Base-by-base conservation (phyloP, 2,888 invertebrate species). In the Mellilla xanthometata region DNA sequence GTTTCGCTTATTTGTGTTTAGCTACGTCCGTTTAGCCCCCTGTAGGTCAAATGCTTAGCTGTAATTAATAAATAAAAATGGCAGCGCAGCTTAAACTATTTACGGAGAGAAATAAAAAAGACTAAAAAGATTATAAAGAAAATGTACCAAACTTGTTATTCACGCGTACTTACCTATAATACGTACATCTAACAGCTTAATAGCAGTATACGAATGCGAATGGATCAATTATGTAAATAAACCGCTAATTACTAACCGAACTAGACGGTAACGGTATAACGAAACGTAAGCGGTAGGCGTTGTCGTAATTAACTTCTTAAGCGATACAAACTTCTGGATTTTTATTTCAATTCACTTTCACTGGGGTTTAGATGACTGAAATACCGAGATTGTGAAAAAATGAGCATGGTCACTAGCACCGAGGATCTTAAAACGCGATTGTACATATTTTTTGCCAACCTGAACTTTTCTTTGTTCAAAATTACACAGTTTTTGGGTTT, bases 171-270 rank as follows among this genome's bases (percentile, higher is more conserved):
- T 19, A 1, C 15, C 15, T 22, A 44, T 51, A 35, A 8, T 23
- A 19, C 10, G 19, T 11, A 38, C 29, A 27, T 43, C 28, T 56
- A 51, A 51, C 48, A 45, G 46, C 46, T 49, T 42, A 51, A 49
- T 49, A 49, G 34, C 49, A 23, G 33, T 43, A 35, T 19, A 41
- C 56, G 53, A 42, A 27, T 49, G 43, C 41, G 36, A 56, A 56
- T 46, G 44, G 41, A 35, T 43, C 48, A 44, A 53, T 56, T 56
- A 56, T 56, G 56, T 49, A 53, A 50, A 56, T 55, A 48, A 0
- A 10, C 10, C 12, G 35, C 39, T 45, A 39, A 45, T 39, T 39
- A 39, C 26, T 33, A 29, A n/a, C 39, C 28, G 13, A 39, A 39
- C 45, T 35, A 39, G 34, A 34, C 45, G 34, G 24, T 45, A 45